These are phyloP conservation scores for Phylloscopus whistleri DNA, from an alignment of 2,113 vertebrate genomes.

Conservation along the genomic window DNA sequence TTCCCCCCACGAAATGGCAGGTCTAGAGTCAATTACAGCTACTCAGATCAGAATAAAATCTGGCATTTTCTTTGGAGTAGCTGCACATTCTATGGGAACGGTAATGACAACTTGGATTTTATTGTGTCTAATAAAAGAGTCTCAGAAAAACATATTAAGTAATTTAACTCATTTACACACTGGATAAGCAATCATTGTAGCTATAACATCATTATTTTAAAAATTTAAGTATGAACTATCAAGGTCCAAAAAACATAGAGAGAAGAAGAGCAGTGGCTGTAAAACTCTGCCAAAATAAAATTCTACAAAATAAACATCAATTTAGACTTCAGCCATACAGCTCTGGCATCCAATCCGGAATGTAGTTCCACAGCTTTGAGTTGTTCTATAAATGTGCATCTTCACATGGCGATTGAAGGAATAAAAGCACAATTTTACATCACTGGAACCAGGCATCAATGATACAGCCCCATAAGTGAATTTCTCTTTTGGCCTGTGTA, in stretches of 20 bases:
- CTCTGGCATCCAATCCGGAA: neutral
- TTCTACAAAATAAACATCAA: neutral
- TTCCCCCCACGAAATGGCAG: neutral
- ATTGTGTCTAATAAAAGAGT: neutral
- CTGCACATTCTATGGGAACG: neutral
- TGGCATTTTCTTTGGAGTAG: neutral
- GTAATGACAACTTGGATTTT: neutral
- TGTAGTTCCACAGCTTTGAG: neutral
- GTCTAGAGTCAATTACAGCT: neutral
- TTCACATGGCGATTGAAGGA: neutral
- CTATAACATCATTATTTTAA: neutral
- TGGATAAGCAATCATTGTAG: neutral
- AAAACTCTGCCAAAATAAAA: neutral
- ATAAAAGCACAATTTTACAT: neutral
- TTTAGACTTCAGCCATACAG: neutral
- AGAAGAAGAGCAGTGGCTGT: neutral
- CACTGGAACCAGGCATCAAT: neutral
- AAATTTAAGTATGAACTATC: neutral
- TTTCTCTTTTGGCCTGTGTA: neutral
- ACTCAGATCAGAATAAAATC: neutral
- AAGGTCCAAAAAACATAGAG: neutral
- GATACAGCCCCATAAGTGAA: neutral
- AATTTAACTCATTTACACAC: neutral
- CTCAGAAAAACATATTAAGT: neutral
- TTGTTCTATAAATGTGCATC: neutral